Conservation (phyloP, 2,888 invertebrate species). For the Mylabris sibirica region DNA sequence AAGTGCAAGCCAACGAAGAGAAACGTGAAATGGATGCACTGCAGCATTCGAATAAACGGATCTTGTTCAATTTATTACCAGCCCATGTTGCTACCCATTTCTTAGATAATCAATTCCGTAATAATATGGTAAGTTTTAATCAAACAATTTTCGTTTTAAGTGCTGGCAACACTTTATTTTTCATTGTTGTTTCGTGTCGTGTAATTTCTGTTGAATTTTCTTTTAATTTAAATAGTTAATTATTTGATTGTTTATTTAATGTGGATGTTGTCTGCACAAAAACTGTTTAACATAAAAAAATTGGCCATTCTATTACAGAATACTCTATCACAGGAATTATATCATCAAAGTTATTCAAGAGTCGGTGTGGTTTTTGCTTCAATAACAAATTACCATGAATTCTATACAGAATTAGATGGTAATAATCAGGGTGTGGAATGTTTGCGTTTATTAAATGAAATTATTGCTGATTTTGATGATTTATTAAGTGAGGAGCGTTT, state of each 20-base stretch:
- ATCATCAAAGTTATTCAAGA: constrained; percentile 90
- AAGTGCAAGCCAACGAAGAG: constrained; percentile 87
- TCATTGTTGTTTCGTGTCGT: constrained; percentile 23
- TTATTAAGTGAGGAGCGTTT: constrained; percentile 85
- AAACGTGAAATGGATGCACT: constrained; percentile 93
- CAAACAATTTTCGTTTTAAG: constrained; percentile 32
- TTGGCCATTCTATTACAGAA: constrained; percentile 61
- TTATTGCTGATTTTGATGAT: constrained; percentile 95
- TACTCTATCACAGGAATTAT: constrained; percentile 80
- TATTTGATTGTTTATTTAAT: constrained; percentile 25
- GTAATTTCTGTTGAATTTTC: constrained; percentile 24
- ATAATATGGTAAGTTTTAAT: constrained; percentile 74
- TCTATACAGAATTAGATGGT: constrained; percentile 91
- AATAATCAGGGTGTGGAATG: constrained; percentile 93
- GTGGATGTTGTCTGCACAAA: constrained; percentile 52
- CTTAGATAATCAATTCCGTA: constrained; percentile 86
- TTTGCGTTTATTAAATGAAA: constrained; percentile 85
- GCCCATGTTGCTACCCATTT: constrained; percentile 93
- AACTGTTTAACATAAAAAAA: constrained; percentile 38
- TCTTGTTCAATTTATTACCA: constrained; percentile 88
- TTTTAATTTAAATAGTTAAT: constrained; percentile 26
- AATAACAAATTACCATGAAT: constrained; percentile 93
- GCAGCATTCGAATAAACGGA: constrained; percentile 87
- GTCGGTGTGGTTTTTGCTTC: constrained; percentile 93
- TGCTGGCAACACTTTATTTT: constrained; percentile 49